These are phyloP conservation scores for Xyliphius kryptos DNA, from an alignment of 2,113 vertebrate genomes.

Conservation along the genomic window DNA sequence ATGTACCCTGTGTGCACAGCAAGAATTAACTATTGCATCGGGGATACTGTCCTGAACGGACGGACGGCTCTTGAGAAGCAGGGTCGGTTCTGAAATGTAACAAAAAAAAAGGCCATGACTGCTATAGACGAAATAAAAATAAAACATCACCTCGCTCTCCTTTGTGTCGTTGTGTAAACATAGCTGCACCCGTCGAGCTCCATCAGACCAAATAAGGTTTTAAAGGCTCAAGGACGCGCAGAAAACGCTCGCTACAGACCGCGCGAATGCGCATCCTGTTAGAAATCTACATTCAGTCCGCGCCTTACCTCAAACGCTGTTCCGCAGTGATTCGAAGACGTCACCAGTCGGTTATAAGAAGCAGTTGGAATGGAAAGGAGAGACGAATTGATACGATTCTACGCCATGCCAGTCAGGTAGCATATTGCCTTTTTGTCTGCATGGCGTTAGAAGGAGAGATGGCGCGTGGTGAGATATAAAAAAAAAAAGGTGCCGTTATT, in stretches of 20 bases:
- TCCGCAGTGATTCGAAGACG: slow-evolving; percentile 33
- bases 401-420: slow-evolving; percentile 31
- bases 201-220: slow-evolving; percentile 27
- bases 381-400: slow-evolving; percentile 31
- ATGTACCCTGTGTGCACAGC: no score
- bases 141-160: slow-evolving; percentile 8
- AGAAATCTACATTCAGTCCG: no score
- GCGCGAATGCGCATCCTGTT: no score
- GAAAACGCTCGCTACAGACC: slow-evolving; percentile 27
- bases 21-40: no score
- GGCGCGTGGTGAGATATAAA: no score
- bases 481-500: no score
- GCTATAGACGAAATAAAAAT: neutral
- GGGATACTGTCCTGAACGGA: no score
- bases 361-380: slow-evolving; percentile 17
- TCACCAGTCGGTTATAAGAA: slow-evolving; percentile 29
- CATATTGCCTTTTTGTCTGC: slow-evolving; percentile 41
- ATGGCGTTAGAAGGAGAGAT: no score
- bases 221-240: slow-evolving; percentile 35
- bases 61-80: neutral
- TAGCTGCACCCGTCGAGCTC: slow-evolving; percentile 26
- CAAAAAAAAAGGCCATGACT: neutral
- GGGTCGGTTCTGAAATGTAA: neutral
- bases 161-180: neutral
- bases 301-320: slow-evolving; percentile 40